Evolutionary conservation across 2,888 invertebrate species (phyloP), one percentile per base, ranked within the genome.

Genomic region (Metalampra italica): DNA sequence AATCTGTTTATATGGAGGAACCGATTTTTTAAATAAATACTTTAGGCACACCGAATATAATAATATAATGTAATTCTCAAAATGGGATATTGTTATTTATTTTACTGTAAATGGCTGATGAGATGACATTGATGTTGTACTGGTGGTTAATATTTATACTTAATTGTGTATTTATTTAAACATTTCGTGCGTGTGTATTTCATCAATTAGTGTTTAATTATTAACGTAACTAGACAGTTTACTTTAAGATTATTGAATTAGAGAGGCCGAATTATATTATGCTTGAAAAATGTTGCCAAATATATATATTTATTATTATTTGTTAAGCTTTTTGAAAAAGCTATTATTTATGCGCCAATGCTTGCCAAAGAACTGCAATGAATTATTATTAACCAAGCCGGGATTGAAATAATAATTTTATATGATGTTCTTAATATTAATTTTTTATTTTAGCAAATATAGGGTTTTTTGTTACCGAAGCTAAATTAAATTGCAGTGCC

Each of bases 401-500:
- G 2, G 5, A 38, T 38, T 12, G 9, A 39, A 46, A 32, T 38
- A 13, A 38, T 38, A 8, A 22, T 5, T n/a, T n/a, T 3, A 22
- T 22, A 22, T 22, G 22, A 22, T 5, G 22, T 22, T 22, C 22
- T n/a, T n/a, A 22, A 13, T 5, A 14, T 14, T 14, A 14, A 13
- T 9, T 38, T 9, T 32, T 32, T 2, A 32, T 9, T 32, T 32
- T 32, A 30, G 7, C 32, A 32, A 32, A 8, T 5, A 32, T 11
- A 9, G 2, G 2, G 7, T 22, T 14, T 40, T 15, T 15, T 40
- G 22, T 22, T n/a, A 40, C 22, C 12, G 12, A 40, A 22, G 22
- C 13, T 22, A 62, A 53, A 56, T 66, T 67, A 62, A 60, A 72
- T 69, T 75, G 68, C 76, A 66, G 78, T 79, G 79, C 79, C 79